A percentile compares a stretch with the other conserved stretches of the same genome.
These are phyloP conservation scores for Microctenopoma steveboyesi DNA, from an alignment of 2,797 vertebrate genomes.

Conservation along the genomic window DNA sequence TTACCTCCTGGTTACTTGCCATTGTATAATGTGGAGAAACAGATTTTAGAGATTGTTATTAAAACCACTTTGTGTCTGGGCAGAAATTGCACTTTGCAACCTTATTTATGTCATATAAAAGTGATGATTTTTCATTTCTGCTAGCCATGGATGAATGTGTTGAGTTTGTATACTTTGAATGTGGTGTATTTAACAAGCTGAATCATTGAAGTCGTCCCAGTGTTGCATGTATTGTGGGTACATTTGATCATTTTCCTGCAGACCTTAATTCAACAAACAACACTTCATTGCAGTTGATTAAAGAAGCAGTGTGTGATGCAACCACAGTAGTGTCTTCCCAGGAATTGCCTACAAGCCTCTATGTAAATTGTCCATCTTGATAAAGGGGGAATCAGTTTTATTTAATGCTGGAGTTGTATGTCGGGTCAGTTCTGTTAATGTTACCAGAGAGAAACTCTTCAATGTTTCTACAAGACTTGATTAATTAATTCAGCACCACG, in stretches of 20 bases:
- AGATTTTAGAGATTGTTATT: constrained; percentile 26
- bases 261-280: neutral
- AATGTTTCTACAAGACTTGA: constrained; percentile 1
- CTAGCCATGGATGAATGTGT: neutral
- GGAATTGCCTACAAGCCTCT: constrained; percentile 16
- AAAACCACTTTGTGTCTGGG: neutral
- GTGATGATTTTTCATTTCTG: neutral
- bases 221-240: neutral
- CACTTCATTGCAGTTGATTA: constrained; percentile 14
- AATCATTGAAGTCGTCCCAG: neutral
- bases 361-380: neutral
- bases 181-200: neutral
- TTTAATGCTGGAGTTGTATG: neutral
- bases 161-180: too few species aligned
- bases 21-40: constrained; percentile 26
- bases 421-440: neutral
- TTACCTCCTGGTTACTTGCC: constrained; percentile 57
- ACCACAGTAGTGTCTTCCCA: constrained; percentile 6
- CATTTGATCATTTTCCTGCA: constrained; percentile 1
- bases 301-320: constrained; percentile 29
- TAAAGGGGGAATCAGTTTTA: neutral
- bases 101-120: neutral
- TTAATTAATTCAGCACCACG: neutral
- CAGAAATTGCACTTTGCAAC: neutral
- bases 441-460: neutral